These are phyloP conservation scores for Pseudochirops corinnae DNA, from an alignment of 2,797 vertebrate genomes.

Conservation along the genomic window DNA sequence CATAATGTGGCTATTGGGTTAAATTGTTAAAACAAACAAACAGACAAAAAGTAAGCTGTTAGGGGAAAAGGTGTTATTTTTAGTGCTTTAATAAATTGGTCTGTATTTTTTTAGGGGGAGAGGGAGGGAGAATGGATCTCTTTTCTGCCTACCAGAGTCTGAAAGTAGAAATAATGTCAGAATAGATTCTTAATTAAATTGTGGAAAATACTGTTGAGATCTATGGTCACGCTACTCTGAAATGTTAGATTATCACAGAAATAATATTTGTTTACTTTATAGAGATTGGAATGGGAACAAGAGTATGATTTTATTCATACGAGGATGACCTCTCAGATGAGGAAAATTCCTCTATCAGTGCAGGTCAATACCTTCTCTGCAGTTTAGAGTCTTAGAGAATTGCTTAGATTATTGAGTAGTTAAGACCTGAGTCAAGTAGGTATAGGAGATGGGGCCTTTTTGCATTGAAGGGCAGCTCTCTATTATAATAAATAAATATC, in stretches of 20 bases:
- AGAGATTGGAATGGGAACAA: neutral
- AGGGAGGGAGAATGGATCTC: neutral
- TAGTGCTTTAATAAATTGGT: neutral
- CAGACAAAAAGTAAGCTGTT: neutral
- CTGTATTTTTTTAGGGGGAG: neutral
- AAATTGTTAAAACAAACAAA: neutral
- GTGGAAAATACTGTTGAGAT: neutral
- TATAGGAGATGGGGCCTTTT: neutral
- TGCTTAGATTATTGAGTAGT: neutral
- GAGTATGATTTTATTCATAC: neutral
- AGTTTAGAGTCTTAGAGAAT: neutral
- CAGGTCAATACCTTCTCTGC: neutral
- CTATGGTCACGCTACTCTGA: too few relatives aligned
- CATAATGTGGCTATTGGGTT: neutral
- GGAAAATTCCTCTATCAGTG: neutral
- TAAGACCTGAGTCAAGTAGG: neutral
- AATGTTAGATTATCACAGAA: neutral
- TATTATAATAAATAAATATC: neutral
- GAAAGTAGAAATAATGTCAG: neutral
- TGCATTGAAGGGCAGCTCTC: neutral
- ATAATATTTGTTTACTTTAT: neutral
- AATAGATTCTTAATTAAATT: neutral
- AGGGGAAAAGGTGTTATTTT: slow-evolving; percentile 23
- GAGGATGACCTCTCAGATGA: neutral
- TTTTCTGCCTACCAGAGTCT: neutral